A percentile compares a stretch with the other conserved stretches of the same genome.
Evolutionary conservation across 2,113 vertebrate species (phyloP).

Genomic region (Pseudorhombus dupliciocellatus): DNA sequence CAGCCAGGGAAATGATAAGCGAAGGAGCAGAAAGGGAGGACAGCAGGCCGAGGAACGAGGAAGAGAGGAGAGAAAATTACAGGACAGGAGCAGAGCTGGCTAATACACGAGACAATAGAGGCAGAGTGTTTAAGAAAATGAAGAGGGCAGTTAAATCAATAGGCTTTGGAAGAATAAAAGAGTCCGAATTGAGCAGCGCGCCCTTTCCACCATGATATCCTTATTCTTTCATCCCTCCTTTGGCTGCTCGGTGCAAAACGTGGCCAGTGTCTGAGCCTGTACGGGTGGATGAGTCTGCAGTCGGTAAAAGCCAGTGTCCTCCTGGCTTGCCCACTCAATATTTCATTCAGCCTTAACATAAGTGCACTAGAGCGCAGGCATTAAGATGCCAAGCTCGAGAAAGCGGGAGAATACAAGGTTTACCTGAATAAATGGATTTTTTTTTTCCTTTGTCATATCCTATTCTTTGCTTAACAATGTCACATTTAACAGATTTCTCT

Average conservation of each 20-base stretch:
- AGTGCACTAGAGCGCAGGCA: slow-evolving; percentile 66
- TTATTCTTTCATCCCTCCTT: slow-evolving; percentile 47
- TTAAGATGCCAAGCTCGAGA: slow-evolving; percentile 54
- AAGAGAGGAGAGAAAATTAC: slow-evolving; percentile 29
- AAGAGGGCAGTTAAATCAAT: slow-evolving; percentile 75
- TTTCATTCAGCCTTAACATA: slow-evolving; percentile 73
- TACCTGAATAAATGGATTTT: slow-evolving; percentile 33
- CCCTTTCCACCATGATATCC: slow-evolving; percentile 32
- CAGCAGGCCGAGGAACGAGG: slow-evolving; percentile 8
- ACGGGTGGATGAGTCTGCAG: slow-evolving; percentile 52
- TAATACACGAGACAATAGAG: slow-evolving; percentile 52
- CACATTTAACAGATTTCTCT: slow-evolving; percentile 29
- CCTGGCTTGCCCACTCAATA: slow-evolving; percentile 74
- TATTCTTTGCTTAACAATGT: slow-evolving; percentile 28
- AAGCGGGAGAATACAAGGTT: not conserved
- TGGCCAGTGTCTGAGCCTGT: slow-evolving; percentile 26
- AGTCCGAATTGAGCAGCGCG: slow-evolving; percentile 38
- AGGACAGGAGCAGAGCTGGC: slow-evolving; percentile 40
- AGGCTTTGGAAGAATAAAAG: slow-evolving; percentile 49
- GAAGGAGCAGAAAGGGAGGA: slow-evolving; percentile 13
- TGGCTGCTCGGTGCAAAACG: slow-evolving; percentile 55
- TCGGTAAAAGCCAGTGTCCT: slow-evolving; percentile 72
- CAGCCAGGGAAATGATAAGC: slow-evolving; percentile 24
- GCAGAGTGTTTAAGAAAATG: slow-evolving; percentile 60
- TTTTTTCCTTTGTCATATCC: slow-evolving; percentile 4